phyloP scores from a whole-genome alignment of 2,797 vertebrate species.

The Leptodactylus fallax region DNA sequence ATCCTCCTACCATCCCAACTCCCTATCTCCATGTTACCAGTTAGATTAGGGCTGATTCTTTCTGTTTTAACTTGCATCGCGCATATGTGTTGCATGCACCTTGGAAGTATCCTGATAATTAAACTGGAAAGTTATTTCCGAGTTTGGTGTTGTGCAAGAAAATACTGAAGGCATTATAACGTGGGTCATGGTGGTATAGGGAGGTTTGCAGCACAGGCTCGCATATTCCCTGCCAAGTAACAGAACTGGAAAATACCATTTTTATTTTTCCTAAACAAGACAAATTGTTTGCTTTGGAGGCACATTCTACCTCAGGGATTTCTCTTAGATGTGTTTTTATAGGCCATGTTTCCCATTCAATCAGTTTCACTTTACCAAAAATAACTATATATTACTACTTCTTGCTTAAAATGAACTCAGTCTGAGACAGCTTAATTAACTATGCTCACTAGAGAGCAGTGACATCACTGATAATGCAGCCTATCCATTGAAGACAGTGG shows the following conservation, averaged over 20 bases:
- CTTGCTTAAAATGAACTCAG: not conserved
- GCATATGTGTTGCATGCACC: not conserved
- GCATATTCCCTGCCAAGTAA: not conserved
- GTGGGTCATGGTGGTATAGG: not conserved
- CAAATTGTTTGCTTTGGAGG: slow-evolving; percentile 17
- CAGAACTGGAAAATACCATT: not conserved
- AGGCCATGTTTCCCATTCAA: not conserved
- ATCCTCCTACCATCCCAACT: not conserved
- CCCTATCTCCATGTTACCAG: not conserved
- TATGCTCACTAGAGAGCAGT: not conserved
- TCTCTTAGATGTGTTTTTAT: not conserved
- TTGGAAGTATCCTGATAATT: not conserved
- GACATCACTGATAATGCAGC: no score
- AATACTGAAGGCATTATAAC: not conserved
- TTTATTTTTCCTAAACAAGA: slow-evolving; percentile 12
- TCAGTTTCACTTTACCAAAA: not conserved
- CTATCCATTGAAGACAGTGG: no score
- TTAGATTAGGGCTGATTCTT: not conserved
- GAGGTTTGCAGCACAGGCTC: not conserved
- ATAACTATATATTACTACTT: not conserved
- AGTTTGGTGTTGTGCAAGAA: not conserved
- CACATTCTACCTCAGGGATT: not conserved
- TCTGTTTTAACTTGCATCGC: not conserved
- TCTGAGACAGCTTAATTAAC: not conserved
- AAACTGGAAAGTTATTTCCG: not conserved